Evolutionary conservation across 2,113 vertebrate species (phyloP).

Genomic region (Formicarius rufipectus): DNA sequence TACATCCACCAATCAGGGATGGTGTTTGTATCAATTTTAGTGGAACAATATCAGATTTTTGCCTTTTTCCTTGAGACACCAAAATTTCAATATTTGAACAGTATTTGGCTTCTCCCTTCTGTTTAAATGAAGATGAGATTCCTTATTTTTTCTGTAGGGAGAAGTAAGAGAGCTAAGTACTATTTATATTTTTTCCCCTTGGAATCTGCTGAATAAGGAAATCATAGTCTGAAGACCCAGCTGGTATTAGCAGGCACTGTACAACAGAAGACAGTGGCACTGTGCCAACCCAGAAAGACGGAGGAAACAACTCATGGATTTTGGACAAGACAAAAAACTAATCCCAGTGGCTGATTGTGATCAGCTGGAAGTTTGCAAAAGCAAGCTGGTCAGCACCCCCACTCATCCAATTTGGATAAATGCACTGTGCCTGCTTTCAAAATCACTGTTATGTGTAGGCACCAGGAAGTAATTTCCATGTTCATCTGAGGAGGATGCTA

Average conservation of each 20-base stretch:
- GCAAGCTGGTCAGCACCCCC: background rate
- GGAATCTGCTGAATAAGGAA: slow-evolving; percentile 32
- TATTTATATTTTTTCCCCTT: background rate
- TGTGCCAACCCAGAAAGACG: background rate
- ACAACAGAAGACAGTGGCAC: background rate
- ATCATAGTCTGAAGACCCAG: background rate
- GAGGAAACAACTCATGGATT: background rate
- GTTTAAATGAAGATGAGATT: background rate
- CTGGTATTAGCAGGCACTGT: slow-evolving; percentile 6
- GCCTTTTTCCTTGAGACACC: background rate
- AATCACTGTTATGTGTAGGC: background rate
- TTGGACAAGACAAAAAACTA: background rate
- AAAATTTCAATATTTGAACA: background rate
- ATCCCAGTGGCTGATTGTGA: background rate
- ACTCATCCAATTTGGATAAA: background rate
- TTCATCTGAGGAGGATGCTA: background rate
- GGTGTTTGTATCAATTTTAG: background rate
- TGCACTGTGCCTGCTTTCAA: background rate
- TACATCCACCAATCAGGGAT: background rate
- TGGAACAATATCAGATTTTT: background rate
- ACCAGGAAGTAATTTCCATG: background rate
- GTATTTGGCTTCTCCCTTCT: background rate
- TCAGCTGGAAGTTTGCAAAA: background rate
- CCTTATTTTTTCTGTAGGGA: background rate
- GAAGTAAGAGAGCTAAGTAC: background rate